Evolutionary conservation across 2,888 invertebrate species (phyloP).

Genomic region (Acleris laterana): DNA sequence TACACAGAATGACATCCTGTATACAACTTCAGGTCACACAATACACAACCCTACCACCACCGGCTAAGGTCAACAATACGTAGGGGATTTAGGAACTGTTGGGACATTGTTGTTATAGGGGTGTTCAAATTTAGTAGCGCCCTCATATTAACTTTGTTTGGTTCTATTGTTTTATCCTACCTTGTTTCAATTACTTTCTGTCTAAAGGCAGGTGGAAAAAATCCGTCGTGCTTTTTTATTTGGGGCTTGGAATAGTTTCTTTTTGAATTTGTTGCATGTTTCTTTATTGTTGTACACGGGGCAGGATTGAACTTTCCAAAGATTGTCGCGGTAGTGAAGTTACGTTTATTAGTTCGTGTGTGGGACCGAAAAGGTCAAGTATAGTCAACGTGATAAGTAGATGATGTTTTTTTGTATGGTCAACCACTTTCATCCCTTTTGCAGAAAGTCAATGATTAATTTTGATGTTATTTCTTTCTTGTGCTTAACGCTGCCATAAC

Average conservation of each 20-base stretch:
- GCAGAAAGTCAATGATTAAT: too few relatives aligned
- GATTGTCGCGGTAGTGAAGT: neutral
- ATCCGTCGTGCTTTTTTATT: slow-evolving; percentile 29
- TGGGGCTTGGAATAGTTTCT: slow-evolving; percentile 20
- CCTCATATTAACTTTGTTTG: slow-evolving; percentile 68
- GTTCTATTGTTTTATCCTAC: slow-evolving; percentile 68
- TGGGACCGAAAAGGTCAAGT: neutral
- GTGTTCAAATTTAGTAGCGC: slow-evolving; percentile 65
- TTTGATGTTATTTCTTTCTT: too few relatives aligned
- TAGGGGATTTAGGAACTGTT: slow-evolving; percentile 15
- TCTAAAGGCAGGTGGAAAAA: slow-evolving; percentile 34
- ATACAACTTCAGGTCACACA: slow-evolving; percentile 38
- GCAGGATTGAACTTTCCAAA: neutral
- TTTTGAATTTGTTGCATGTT: slow-evolving; percentile 24
- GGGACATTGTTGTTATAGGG: slow-evolving; percentile 43
- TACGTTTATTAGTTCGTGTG: neutral
- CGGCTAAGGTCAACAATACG: slow-evolving; percentile 40
- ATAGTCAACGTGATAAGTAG: neutral
- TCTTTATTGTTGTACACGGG: slow-evolving; percentile 5
- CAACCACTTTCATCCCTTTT: too few relatives aligned
- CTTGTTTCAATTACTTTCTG: slow-evolving; percentile 67
- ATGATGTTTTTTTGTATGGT: too few relatives aligned
- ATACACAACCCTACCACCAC: slow-evolving; percentile 45
- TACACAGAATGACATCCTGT: slow-evolving; percentile 64
- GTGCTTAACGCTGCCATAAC: too few relatives aligned